Base-by-base conservation (phyloP, 2,797 vertebrate genomes). In the Arremon brunneinucha region DNA sequence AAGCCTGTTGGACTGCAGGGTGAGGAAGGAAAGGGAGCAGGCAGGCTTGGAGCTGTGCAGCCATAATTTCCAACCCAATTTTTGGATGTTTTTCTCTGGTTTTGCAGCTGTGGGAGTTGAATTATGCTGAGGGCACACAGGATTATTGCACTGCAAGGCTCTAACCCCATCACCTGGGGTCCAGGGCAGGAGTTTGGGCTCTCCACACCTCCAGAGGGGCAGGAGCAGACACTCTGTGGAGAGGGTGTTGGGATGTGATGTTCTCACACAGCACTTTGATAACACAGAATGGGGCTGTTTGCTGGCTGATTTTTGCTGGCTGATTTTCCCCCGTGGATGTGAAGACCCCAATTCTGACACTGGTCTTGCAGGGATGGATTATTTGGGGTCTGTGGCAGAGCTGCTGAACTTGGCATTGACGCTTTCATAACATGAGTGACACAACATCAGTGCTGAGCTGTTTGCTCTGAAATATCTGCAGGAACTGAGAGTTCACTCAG, bases 361-460 rank as follows among this genome's bases (percentile, higher is more conserved):
- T 8, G n/a, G 7, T 41, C 23, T 35, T 49, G 2, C 26, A 50
- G 57, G 46, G 19, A 18, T 71, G 82, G 88, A 7, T 82, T 55
- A 15, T 82, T 60, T 47, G 63, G 32, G 69, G 57, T 23, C 55
- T 52, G 37, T 16, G 62, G 74, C 83, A 74, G 65, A 89, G 77
- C 77, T 63, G 56, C 82, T 85, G 77, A 28, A 20, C 43, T 35
- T 28, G 81, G 64, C 64, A 41, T 37, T 4, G 37, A 56, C 0
- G 0, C 34, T 70, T 37, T 46, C 0, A 7, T 75, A 37, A 17
- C 0, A 1, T 1, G 32, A 24, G 43, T 2, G 69, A 82, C 70
- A 23, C 2, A 9, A 46, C 0, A 0, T 52, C 55, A 21, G 28
- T 44, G 41, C 67, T 0, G 26, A 64, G 49, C 0, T 30, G 28